A percentile compares a stretch with the other conserved stretches of the same genome.
Conservation (phyloP, 2,113 vertebrate genomes). For the Aix galericulata region DNA sequence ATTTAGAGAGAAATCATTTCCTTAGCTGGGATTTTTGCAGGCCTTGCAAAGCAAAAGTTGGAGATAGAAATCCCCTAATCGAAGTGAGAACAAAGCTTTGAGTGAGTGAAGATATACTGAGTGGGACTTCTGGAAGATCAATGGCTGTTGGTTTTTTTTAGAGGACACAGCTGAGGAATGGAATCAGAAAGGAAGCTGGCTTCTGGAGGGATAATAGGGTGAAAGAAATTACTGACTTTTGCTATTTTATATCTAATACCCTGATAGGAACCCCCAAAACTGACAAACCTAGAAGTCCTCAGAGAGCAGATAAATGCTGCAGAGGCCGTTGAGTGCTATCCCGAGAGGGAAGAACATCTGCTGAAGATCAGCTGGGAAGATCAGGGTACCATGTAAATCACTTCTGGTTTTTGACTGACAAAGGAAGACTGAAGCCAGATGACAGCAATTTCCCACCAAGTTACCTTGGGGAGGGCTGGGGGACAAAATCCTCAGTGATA, state of each 20-base stretch:
- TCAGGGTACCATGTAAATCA: background rate
- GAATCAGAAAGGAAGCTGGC: background rate
- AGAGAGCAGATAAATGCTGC: background rate
- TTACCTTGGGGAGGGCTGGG: background rate
- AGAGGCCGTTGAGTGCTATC: background rate
- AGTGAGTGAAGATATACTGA: background rate
- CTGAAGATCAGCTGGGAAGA: background rate
- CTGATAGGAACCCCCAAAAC: background rate
- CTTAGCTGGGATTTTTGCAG: background rate
- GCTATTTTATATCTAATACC: background rate
- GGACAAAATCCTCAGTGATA: background rate
- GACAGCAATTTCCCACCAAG: background rate
- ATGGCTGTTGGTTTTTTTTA: background rate
- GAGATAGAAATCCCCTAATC: background rate
- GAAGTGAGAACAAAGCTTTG: background rate
- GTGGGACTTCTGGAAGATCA: accelerated
- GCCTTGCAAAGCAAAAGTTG: background rate
- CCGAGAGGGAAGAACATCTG: accelerated
- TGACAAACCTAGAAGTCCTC: background rate
- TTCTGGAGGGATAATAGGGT: background rate
- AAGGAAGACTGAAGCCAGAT: background rate
- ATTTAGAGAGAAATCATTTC: background rate
- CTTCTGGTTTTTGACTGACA: background rate
- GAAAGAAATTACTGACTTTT: background rate
- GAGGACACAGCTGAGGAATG: background rate